Evolutionary conservation across 2,888 invertebrate genomes (phyloP).

Genomic region (Pocota personata): DNA sequence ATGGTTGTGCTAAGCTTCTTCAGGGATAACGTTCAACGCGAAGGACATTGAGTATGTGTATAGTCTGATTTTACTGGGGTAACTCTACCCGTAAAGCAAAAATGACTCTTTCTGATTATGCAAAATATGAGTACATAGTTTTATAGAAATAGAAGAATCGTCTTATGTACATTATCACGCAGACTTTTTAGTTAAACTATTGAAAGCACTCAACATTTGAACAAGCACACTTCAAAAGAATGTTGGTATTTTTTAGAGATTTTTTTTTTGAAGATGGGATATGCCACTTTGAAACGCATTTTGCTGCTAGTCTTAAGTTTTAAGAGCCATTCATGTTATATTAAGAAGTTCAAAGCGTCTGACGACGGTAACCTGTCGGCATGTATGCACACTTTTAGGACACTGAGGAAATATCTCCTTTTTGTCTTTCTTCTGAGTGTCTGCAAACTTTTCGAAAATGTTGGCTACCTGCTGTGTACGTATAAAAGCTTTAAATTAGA

Average conservation of each 20-base stretch:
- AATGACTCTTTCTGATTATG: too few species aligned
- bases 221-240: too few species aligned
- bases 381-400: too few species aligned
- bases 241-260: not conserved
- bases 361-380: not conserved
- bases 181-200: not conserved
- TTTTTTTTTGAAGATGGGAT: not conserved
- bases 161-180: not conserved
- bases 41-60: conserved; percentile 11
- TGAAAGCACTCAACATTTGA: not conserved
- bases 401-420: too few species aligned
- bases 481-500: too few species aligned
- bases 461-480: too few species aligned
- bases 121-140: not conserved
- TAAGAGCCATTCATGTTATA: not conserved
- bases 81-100: too few species aligned
- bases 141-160: not conserved
- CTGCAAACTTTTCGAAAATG: too few species aligned
- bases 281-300: not conserved
- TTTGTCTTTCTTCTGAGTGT: too few species aligned
- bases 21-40: conserved; percentile 30
- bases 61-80: not conserved
- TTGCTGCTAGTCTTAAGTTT: not conserved
- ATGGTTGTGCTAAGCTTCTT: not conserved
- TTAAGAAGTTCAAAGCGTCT: not conserved